Conservation (phyloP, 2,113 vertebrate species). For the Mirza zaza region DNA sequence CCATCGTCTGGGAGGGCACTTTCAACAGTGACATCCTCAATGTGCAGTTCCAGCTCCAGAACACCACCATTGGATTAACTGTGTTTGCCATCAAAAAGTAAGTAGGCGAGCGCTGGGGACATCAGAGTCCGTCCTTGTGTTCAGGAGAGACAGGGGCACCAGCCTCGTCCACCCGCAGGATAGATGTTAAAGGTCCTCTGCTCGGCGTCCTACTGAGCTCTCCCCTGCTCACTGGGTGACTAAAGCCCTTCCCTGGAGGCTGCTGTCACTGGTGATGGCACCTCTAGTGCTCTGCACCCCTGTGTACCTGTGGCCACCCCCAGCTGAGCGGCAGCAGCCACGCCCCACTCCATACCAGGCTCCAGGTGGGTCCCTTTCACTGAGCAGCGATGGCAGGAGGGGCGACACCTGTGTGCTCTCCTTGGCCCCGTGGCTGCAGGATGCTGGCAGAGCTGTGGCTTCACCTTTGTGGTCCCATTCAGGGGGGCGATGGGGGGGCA, state of each 20-base stretch:
- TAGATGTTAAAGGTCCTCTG: not conserved
- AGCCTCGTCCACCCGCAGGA: not conserved
- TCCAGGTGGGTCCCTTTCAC: not conserved
- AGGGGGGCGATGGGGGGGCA: not conserved
- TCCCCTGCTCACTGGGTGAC: not conserved
- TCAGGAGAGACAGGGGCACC: not conserved
- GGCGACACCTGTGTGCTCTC: not conserved
- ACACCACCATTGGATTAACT: not conserved
- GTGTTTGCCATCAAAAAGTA: slow-evolving; percentile 61
- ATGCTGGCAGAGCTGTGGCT: not conserved
- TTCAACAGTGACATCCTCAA: slow-evolving; percentile 52
- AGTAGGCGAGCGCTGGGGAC: not conserved
- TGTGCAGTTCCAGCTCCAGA: not conserved
- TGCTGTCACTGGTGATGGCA: not conserved
- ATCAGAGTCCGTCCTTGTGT: too few relatives aligned
- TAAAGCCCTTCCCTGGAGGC: not conserved
- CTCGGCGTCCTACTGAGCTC: not conserved
- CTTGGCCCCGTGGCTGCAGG: not conserved
- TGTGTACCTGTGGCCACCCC: not conserved
- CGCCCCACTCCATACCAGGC: not conserved
- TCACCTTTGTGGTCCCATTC: not conserved
- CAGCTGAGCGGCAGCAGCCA: not conserved
- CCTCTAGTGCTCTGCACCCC: not conserved
- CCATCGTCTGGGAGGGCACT: slow-evolving; percentile 51
- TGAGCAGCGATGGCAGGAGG: not conserved